These are phyloP conservation scores for Syngnathus rostellatus DNA, from an alignment of 2,797 vertebrate genomes.

Conservation along the genomic window DNA sequence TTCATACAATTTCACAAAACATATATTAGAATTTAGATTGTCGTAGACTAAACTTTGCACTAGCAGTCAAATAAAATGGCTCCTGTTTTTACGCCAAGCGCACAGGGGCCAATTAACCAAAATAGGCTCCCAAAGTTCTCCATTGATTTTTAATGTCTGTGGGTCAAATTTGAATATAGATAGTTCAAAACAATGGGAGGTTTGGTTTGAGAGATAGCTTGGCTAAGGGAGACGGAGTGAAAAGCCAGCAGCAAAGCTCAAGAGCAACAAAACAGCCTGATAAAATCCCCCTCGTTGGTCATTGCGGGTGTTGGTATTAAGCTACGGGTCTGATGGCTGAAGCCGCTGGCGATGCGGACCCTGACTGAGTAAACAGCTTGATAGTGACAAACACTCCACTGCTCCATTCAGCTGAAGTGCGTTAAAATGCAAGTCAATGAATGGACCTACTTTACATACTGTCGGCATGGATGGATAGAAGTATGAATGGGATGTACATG, in stretches of 20 bases:
- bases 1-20: too few species aligned
- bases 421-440: background rate
- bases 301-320: background rate
- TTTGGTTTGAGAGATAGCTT: background rate
- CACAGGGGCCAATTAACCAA: too few species aligned
- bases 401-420: background rate
- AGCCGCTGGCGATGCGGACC: background rate
- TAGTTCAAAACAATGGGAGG: background rate
- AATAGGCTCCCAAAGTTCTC: background rate
- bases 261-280: conserved; percentile 2
- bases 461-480: background rate
- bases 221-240: background rate
- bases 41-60: too few species aligned
- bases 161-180: background rate
- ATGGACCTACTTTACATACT: background rate
- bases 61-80: too few species aligned
- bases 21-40: too few species aligned
- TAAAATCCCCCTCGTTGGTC: background rate
- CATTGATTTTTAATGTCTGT: background rate
- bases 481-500: too few species aligned
- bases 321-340: background rate
- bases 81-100: too few species aligned
- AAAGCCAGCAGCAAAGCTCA: background rate
- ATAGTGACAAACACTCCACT: background rate
- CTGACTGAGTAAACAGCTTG: background rate